A percentile compares a stretch with the other conserved stretches of the same genome.
Conservation (phyloP, 2,797 vertebrate species). For the Danio kyathit region DNA sequence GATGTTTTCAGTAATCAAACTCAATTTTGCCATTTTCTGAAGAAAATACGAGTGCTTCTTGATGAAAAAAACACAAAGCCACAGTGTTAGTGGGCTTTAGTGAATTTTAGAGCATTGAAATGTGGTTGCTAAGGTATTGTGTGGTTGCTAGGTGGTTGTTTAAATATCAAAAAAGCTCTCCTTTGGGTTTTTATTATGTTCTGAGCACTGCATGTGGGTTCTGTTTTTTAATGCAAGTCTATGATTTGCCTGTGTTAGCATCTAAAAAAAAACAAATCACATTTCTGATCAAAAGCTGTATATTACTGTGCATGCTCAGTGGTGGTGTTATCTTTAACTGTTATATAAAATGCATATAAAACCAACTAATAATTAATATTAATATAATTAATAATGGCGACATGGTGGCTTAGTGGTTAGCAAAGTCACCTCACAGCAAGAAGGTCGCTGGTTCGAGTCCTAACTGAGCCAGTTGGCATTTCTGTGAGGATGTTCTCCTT, state of each 20-base stretch:
- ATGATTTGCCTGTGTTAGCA: neutral
- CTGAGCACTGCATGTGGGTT: neutral
- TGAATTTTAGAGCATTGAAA: neutral
- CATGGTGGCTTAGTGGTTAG: too few relatives aligned
- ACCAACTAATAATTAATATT: too few relatives aligned
- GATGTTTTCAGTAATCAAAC: constrained; percentile 4
- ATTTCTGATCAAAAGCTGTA: neutral
- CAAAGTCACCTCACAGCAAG: too few relatives aligned
- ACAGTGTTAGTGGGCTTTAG: neutral
- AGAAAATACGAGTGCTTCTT: neutral
- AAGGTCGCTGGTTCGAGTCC: too few relatives aligned
- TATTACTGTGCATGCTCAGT: too few relatives aligned
- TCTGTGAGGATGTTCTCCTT: too few relatives aligned
- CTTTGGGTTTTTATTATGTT: neutral
- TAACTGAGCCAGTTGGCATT: too few relatives aligned
- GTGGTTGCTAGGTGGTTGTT: neutral
- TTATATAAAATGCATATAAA: too few relatives aligned
- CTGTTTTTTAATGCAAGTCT: neutral
- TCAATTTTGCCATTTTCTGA: neutral
- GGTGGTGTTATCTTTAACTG: neutral
- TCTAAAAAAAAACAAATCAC: neutral
- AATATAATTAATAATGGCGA: too few relatives aligned
- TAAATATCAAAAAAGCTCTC: neutral
- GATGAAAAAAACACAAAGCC: neutral
- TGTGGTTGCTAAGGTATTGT: neutral